Percentiles rank a stretch among this genome's conserved stretches.
Evolutionary conservation across 2,113 vertebrate species (phyloP).

Genomic region (Heloderma charlesbogerti): DNA sequence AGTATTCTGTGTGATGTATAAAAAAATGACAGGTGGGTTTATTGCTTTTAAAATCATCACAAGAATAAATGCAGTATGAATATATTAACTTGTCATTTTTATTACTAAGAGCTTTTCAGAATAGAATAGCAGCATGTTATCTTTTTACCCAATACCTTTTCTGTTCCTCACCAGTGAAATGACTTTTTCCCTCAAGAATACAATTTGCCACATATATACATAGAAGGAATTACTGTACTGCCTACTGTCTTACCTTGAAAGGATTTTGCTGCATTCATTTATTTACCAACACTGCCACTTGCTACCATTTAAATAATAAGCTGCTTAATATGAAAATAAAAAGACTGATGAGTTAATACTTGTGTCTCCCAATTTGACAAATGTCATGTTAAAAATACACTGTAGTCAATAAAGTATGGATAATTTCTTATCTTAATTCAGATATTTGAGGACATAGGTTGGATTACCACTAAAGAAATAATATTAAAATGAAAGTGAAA

Average conservation of each 20-base stretch:
- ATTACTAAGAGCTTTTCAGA: constrained; percentile 60
- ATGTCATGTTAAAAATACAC: constrained; percentile 39
- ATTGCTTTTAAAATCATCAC: constrained; percentile 64
- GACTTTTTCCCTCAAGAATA: constrained; percentile 42
- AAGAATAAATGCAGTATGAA: constrained; percentile 61
- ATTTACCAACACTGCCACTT: constrained; percentile 52
- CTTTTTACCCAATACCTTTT: constrained; percentile 30
- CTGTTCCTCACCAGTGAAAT: constrained; percentile 54
- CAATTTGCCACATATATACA: constrained; percentile 27
- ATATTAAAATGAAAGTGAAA: not conserved
- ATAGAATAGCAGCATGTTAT: constrained; percentile 55
- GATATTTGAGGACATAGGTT: not conserved
- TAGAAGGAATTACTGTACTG: constrained; percentile 50
- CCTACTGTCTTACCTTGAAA: constrained; percentile 62
- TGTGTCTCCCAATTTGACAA: not conserved
- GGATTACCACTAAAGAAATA: constrained; percentile 19
- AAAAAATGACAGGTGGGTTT: constrained; percentile 55
- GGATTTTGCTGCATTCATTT: constrained; percentile 55
- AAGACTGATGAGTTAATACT: constrained; percentile 42
- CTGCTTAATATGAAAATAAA: constrained; percentile 60
- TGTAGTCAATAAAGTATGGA: not conserved
- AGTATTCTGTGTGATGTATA: constrained; percentile 55
- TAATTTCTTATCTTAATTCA: constrained; percentile 6
- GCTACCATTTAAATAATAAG: constrained; percentile 68
- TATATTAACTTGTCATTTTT: constrained; percentile 69